Evolutionary conservation across 2,113 vertebrate genomes (phyloP), one percentile per base, ranked within the genome.

Genomic region (Ophthalmolycus amberensis): DNA sequence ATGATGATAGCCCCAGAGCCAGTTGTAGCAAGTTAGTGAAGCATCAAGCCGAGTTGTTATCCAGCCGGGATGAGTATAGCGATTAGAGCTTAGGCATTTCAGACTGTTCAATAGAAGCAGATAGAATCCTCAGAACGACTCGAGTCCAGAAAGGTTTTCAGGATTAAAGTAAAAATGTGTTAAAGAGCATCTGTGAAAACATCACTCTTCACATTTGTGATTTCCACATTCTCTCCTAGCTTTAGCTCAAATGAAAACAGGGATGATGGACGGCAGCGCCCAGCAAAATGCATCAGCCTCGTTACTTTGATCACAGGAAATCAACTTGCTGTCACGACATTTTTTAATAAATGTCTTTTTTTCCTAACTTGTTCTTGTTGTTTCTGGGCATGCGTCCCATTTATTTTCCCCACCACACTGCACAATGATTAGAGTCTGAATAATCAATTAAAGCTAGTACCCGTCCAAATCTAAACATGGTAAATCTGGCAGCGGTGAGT

Each of bases 291-390:
- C 29, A 25, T 73, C 62, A 32, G 50, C 58, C 73, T 56, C 68
- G 0, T 71, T 77, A 65, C 59, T 71, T 60, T 66, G 75, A 77
- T 77, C 74, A 54, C 34, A 66, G 7, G 15, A n/a, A 48, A 58
- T 77, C 27, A 58, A 65, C 29, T 54, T 34, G 11, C 48, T 37
- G 16, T 77, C 58, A 29, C 38, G 37, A 27, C 4, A 38, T 48
- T 58, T 27, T 71, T n/a, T 32, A 54, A 59, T 59, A 59, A 16
- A 14, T 7, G 2, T 29, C 25, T 25, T 15, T 32, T 29, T n/a
- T 72, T 72, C 59, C 48, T 42, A 0, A 69, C 64, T 48, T 54
- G 9, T 63, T 50, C 66, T 48, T 34, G 44, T 69, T 59, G 34
- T 77, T 58, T 58, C 52, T 29, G 42, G 32, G 52, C 52, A 50